Evolutionary conservation across 2,797 vertebrate species (phyloP).

Genomic region (Girardinus metallicus): DNA sequence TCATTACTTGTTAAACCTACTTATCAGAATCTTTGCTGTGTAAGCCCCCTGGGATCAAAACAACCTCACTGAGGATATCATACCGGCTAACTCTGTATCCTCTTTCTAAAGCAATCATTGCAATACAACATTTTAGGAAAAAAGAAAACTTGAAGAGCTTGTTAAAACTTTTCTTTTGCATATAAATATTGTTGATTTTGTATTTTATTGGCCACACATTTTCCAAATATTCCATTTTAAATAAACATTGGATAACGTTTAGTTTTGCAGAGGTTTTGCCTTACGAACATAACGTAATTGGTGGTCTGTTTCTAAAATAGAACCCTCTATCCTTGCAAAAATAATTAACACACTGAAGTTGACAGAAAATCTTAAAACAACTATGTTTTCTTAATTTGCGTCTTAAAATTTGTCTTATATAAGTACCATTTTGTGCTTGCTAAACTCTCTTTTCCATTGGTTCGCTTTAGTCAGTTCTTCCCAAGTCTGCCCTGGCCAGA

Average conservation of each 20-base stretch:
- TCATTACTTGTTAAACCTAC: constrained; percentile 66
- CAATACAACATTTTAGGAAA: not conserved
- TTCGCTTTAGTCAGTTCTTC: too few relatives aligned
- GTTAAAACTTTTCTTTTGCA: not conserved
- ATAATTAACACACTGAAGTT: not conserved
- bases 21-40: constrained; percentile 43
- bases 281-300: not conserved
- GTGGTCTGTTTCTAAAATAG: not conserved
- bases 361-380: not conserved
- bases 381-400: not conserved
- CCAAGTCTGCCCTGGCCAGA: too few relatives aligned
- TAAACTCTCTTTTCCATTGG: not conserved
- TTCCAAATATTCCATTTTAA: not conserved
- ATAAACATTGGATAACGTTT: not conserved
- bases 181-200: not conserved
- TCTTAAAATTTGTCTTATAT: not conserved
- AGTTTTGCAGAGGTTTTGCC: not conserved
- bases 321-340: not conserved
- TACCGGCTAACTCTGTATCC: constrained; percentile 24
- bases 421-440: not conserved
- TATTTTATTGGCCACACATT: not conserved
- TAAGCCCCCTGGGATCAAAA: constrained; percentile 40
- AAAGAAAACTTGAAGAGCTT: not conserved
- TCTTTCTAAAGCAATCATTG: constrained; percentile 25
- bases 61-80: constrained; percentile 43